phyloP scores from a whole-genome alignment of 2,113 vertebrate genomes.

The Myrmophylax atrothorax region DNA sequence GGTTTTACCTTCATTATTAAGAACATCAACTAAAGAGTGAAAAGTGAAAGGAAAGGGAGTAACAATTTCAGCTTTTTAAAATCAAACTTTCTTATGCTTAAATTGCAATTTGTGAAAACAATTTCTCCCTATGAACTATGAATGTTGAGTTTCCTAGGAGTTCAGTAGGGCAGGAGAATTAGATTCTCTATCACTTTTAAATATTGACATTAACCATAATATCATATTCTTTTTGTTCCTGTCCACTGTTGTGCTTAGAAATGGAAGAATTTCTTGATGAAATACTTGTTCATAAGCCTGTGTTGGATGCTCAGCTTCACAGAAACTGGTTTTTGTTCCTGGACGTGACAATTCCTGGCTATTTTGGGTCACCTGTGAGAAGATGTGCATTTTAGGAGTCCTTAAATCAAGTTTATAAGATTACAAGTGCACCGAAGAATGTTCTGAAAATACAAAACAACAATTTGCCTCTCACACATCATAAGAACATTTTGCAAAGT shows the following conservation, averaged over 20 bases:
- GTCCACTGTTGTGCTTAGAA: not conserved
- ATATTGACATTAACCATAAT: not conserved
- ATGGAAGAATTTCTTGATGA: not conserved
- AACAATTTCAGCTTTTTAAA: not conserved
- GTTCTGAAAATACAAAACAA: not conserved
- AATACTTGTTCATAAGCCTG: not conserved
- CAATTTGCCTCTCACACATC: not conserved
- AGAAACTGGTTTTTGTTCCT: not conserved
- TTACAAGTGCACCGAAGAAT: not conserved
- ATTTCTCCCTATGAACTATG: accelerated
- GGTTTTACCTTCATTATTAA: not conserved
- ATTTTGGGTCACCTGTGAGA: not conserved
- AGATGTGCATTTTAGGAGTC: not conserved
- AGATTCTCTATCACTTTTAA: not conserved
- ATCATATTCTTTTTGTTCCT: not conserved
- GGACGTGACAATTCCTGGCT: not conserved
- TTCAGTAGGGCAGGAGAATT: not conserved
- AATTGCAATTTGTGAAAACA: not conserved
- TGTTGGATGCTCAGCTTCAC: not conserved
- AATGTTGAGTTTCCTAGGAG: accelerated
- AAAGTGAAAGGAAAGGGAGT: not conserved
- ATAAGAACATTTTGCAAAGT: not conserved
- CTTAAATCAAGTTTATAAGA: not conserved
- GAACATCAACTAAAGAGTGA: not conserved
- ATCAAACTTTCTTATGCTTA: not conserved